Base-by-base conservation (phyloP, 2,888 invertebrate genomes). In the Coremacera marginata region DNA sequence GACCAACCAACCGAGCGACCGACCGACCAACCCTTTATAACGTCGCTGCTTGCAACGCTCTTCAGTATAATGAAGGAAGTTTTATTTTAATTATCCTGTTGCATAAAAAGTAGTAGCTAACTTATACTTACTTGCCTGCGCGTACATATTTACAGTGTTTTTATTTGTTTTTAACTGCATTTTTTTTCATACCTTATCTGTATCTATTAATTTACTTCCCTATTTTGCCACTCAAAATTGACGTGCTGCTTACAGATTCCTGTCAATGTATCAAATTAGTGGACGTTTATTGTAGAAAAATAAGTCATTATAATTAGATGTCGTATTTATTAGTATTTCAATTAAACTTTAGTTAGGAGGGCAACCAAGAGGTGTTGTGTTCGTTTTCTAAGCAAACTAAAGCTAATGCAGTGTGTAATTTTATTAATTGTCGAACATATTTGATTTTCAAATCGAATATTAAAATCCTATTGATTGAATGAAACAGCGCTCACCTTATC, bases 11-110 rank as follows among this genome's bases (percentile, higher is more conserved):
- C 11, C n/a, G 16, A 3, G 31, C 31, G 31, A 5, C 5, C n/a
- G 3, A n/a, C n/a, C n/a, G n/a, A n/a, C n/a, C n/a, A n/a, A 5
- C 4, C 19, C 19, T 19, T 4, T 25, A 19, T 19, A 9, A 14
- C 16, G 9, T 14, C 57, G 9, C 9, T 9, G 57, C 37, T 19
- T 16, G 37, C 57, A 5, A 9, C 57, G 34, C 57, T 57, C 4
- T 34, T 9, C 16, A 57, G 37, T n/a, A 19, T 25, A 57, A 34
- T 25, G 5, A 57, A 22, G 60, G 71, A 57, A 37, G 9, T 60
- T 71, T 60, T 37, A 37, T 57, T 57, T 37, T 57, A 71, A 60
- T 60, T 57, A 37, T 70, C 37, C 34, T 60, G 16, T 57, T 37
- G 34, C 57, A 57, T 57, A 37, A 52, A 19, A 37, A 51, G 9